Evolutionary conservation across 2,888 invertebrate species (phyloP), one percentile per base, ranked within the genome.

Genomic region (Linnaemya vulpina): DNA sequence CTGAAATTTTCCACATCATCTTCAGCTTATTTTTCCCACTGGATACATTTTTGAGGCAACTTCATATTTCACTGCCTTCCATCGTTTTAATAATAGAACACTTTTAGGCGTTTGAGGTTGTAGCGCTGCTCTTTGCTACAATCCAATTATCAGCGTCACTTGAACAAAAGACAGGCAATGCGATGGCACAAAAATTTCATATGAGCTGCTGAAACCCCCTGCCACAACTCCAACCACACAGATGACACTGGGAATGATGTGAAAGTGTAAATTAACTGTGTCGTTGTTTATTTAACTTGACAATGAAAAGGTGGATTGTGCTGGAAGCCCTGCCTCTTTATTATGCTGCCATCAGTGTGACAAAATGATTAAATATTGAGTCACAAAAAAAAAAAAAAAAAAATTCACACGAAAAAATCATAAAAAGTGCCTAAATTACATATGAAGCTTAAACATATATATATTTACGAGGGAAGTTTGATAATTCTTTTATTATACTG

Each of bases 61-160:
- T 65, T 38, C 58, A 3, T 51, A 17, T 20, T 38, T 75, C 20
- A 53, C 13, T 75, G 30, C 53, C 51, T 65, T 65, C 15, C 25
- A 35, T 38, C 25, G 22, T 63, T n/a, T 70, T 65, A 80, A 80
- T 73, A 73, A 73, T 73, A 67, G 30, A 80, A 67, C 65, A 51
- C 67, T 53, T 67, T 2, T 13, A 67, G 73, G 79, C 60, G 65
- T 40, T 55, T 78, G 40, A 65, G n/a, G n/a, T n/a, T n/a, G n/a
- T 30, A 8, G 25, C 10, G 25, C 11, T 49, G 46, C 46, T 46
- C 3, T 46, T 53, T 55, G 67, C 65, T 58, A 73, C 65, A 80
- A 73, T 67, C 73, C 79, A 73, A 80, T 73, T 73, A 73, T 30
- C 5, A 40, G 7, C 43, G 49, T 43, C 55, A 20, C 35, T n/a